Base-by-base conservation (phyloP, 2,888 invertebrate species). In the Apamea anceps region DNA sequence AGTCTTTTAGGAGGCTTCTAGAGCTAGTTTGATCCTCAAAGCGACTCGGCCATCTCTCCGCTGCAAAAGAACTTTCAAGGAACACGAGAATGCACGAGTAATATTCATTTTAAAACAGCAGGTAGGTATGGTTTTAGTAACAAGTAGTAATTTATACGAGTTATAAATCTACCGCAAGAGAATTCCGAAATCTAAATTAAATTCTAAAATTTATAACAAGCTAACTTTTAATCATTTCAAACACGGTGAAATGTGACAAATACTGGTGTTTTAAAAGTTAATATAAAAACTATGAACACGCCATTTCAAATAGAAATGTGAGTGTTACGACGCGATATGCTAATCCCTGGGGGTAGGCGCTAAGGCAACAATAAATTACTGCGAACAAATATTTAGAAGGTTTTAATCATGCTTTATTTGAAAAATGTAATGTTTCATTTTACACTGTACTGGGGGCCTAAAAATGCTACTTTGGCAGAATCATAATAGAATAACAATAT, bases 261-360 rank as follows among this genome's bases (percentile, higher is more conserved):
- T 86, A 51, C 66, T 71, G 79, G 76, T 83, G 71, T 68, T 76
- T 77, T 74, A 72, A 80, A 84, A 77, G 79, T 80, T 77, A 42
- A 72, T 54, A 85, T 84, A 86, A 87, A 89, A 89, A 89, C 88
- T 88, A 89, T 60, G 48, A 80, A 79, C 88, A 91, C 88, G 87
- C 81, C 54, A 87, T 85, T 90, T 88, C 88, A 84, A 89, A 90
- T 89, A 88, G 87, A 87, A 91, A 88, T 80, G 86, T 80, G 90
- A 89, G 77, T 91, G 89, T 82, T 84, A 72, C 81, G 84, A 75
- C 72, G 90, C 81, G 90, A 91, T 91, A 91, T 92, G 93, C 91
- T 87, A 92, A 92, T 92, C 77, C 75, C 48, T 71, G 42, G 45
- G 68, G 72, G 87, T 77, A 87, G 87, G 91, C 86, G 91, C 86